A percentile compares a stretch with the other conserved stretches of the same genome.
Evolutionary conservation across 1,140 invertebrate species (phyloP).

Genomic region (Bicyclus anynana): DNA sequence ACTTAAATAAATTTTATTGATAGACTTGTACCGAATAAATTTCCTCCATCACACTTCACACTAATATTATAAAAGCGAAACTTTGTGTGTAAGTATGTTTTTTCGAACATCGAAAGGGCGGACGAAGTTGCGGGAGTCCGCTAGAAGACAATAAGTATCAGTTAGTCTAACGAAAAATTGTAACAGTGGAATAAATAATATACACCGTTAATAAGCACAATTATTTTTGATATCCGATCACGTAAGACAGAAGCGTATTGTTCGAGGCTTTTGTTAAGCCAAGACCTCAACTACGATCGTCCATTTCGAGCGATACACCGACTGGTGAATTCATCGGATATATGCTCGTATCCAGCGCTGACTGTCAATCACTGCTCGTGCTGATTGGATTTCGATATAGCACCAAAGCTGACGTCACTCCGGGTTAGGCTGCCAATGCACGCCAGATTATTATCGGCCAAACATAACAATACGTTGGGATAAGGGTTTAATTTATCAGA

Average conservation of each 20-base stretch:
- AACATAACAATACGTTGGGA: background rate
- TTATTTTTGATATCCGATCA: constrained; percentile 4
- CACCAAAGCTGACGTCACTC: constrained; percentile 49
- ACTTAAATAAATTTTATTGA: background rate
- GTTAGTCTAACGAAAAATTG: background rate
- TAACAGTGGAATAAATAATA: background rate
- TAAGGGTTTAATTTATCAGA: background rate
- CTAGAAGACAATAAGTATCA: too few species aligned
- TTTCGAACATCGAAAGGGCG: too few species aligned
- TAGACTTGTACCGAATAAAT: too few species aligned
- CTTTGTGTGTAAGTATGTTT: too few species aligned
- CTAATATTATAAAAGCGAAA: too few species aligned
- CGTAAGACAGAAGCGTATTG: constrained; percentile 14
- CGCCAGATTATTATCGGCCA: background rate
- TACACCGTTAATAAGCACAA: too few species aligned
- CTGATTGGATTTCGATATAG: constrained; percentile 72
- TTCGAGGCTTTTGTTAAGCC: constrained; percentile 36
- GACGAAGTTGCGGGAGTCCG: too few species aligned
- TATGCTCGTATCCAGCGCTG: constrained; percentile 36
- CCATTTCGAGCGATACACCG: constrained; percentile 33
- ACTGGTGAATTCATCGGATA: constrained; percentile 36
- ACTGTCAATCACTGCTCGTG: constrained; percentile 61
- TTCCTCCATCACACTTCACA: too few species aligned
- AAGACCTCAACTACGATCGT: constrained; percentile 31
- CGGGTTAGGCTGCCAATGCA: constrained; percentile 10